Evolutionary conservation across 1,140 invertebrate species (phyloP).

Genomic region (Lepidurus arcticus): DNA sequence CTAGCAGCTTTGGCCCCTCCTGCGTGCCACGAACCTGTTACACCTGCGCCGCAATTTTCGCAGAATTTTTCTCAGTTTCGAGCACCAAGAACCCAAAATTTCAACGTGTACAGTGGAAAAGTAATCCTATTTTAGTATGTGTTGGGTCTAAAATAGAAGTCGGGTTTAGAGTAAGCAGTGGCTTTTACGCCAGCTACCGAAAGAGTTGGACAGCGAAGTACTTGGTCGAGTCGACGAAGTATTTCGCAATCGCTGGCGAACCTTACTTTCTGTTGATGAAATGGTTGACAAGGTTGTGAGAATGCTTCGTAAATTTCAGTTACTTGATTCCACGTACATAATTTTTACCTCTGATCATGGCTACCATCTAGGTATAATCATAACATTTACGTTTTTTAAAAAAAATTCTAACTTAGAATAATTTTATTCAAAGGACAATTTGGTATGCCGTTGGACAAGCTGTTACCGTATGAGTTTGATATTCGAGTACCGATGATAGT

Average conservation of each 20-base stretch:
- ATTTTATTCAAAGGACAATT: conserved; percentile 61
- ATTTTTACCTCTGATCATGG: conserved; percentile 85
- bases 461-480: conserved; percentile 83
- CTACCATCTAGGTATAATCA: conserved; percentile 67
- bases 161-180: conserved; percentile 67
- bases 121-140: background rate
- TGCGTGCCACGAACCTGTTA: conserved; percentile 76
- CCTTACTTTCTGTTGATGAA: conserved; percentile 78
- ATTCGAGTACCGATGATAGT: conserved; percentile 74
- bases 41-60: conserved; percentile 63
- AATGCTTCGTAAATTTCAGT: conserved; percentile 49
- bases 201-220: conserved; percentile 51
- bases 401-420: no score
- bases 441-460: conserved; percentile 75
- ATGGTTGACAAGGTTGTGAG: conserved; percentile 61
- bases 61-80: conserved; percentile 54
- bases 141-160: background rate
- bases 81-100: conserved; percentile 63
- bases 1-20: conserved; percentile 79
- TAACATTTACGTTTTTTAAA: conserved; percentile 37
- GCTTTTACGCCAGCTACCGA: conserved; percentile 61
- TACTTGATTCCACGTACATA: conserved; percentile 68
- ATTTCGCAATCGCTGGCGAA: conserved; percentile 65
- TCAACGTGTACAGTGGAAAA: conserved; percentile 53
- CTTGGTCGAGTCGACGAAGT: conserved; percentile 58